A percentile compares a stretch with the other conserved stretches of the same genome.
Conservation (phyloP, 2,113 vertebrate genomes). For the Vidua macroura region DNA sequence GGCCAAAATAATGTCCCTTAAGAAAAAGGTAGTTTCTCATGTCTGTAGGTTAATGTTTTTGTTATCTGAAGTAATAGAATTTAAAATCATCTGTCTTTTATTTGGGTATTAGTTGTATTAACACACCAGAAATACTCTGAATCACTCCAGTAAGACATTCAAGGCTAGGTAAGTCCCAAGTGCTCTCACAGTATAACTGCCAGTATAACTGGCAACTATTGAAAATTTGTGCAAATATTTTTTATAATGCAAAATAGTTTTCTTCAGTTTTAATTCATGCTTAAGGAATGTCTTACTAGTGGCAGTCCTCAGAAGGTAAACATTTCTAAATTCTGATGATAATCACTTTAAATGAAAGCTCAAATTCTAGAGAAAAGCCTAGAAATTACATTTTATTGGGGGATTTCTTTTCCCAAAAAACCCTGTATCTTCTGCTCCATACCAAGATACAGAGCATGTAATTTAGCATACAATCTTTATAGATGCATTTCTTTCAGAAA, state of each 20-base stretch:
- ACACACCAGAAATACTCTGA: background rate
- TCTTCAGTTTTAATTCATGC: background rate
- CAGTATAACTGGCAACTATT: background rate
- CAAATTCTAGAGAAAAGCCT: background rate
- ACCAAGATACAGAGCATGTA: fast-evolving
- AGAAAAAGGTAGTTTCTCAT: background rate
- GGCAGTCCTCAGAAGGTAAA: background rate
- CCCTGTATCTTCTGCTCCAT: background rate
- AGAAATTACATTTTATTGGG: background rate
- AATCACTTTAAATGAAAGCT: background rate
- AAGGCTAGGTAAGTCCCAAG: background rate
- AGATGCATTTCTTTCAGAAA: background rate
- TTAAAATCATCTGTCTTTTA: background rate
- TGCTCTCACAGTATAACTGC: background rate
- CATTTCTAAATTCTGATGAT: background rate
- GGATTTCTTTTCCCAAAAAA: fast-evolving
- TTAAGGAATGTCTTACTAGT: background rate
- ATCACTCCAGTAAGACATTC: background rate
- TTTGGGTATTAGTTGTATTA: background rate
- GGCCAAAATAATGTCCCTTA: background rate
- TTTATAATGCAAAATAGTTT: background rate
- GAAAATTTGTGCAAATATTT: background rate
- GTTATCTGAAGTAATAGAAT: background rate
- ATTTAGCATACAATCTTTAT: background rate
- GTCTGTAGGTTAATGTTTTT: background rate